Evolutionary conservation across 2,888 invertebrate species (phyloP), one percentile per base, ranked within the genome.

Genomic region (Eupithecia tripunctaria): DNA sequence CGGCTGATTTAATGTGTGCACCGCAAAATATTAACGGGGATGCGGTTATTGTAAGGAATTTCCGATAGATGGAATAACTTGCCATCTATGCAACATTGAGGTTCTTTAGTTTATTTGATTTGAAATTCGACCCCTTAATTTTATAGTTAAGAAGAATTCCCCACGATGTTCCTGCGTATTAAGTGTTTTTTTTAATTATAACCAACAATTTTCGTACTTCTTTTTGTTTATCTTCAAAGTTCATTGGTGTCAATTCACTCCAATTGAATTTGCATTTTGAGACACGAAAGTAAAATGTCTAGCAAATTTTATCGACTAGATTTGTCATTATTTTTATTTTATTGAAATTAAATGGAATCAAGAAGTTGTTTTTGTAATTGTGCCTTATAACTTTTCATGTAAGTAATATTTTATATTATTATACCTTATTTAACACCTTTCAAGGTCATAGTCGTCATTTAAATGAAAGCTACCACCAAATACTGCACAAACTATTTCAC

Each of bases 1-100:
- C 59, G 6, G 27, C 27, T 29, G 60, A 56, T 56, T 56, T 56
- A 56, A 56, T 56, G 56, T 51, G 21, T 25, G 56, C 56, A 14
- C 25, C 51, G 51, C 51, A 21, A n/a, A 51, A 56, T 56, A 51
- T 25, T 56, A 56, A 56, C 56, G 56, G 56, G 51, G 12, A 14
- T 25, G 12, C 5, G 25, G 56, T 51, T 47, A 18, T 8, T n/a
- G 47, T 47, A 3, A 21, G 51, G 21, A 51, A 51, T 51, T 12
- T 21, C 25, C 25, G 56, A 56, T 56, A 56, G 4, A 25, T 25
- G 3, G 3, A 56, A 21, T 51, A 51, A 56, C 25, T 56, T 56
- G 1, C 14, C 12, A 5, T 56, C 14, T 21, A 12, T 14, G 14
- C 56, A 56, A 56, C 10, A 21, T n/a, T n/a, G 10, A 21, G 56